Base-by-base conservation (phyloP, 2,888 invertebrate genomes). In the Acholoe squamosa region DNA sequence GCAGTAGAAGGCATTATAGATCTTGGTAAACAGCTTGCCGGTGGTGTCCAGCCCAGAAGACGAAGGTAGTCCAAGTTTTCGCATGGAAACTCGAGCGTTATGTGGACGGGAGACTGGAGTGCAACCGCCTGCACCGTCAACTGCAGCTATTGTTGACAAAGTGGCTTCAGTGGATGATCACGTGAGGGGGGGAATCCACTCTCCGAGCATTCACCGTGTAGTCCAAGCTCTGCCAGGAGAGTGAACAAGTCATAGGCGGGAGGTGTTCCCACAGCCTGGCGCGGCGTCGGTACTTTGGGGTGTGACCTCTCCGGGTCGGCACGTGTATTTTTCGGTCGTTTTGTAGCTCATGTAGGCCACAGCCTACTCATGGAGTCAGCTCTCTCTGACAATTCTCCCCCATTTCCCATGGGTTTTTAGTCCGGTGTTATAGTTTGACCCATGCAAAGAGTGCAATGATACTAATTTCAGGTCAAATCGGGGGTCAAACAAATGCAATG, bases 1-100 rank as follows among this genome's bases (percentile, higher is more conserved):
- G 80, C 90, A 90, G 90, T 90, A 90, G 80, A 90, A 90, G n/a
- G 76, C 90, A 90, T 90, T 90, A 61, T 90, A 90, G 80, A 90
- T 90, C 84, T 90, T 90, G 80, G 77, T 33, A 52, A 89, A 89
- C 89, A 89, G 89, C 77, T 89, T 89, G 89, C 89, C 77, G 76
- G 89, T 86, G 54, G 86, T 54, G 86, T 86, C 52, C 86, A 86
- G 56, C 54, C 86, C 86, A 28, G 28, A 16, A 52, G 86, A 28
- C 22, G 54, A 54, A 5, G n/a, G 86, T 86, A 86, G 86, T 86
- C 86, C 86, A 28, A 28, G 10, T 22, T 28, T 86, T 52, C 14
- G 52, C 86, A 86, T 86, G 86, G 54, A 86, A 76, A 25, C 25
- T 16, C 76, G 28, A 5, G 25, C 10, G 31, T 7, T 31, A 28